Base-by-base conservation (phyloP, 2,113 vertebrate species). In the Sprattus sprattus region DNA sequence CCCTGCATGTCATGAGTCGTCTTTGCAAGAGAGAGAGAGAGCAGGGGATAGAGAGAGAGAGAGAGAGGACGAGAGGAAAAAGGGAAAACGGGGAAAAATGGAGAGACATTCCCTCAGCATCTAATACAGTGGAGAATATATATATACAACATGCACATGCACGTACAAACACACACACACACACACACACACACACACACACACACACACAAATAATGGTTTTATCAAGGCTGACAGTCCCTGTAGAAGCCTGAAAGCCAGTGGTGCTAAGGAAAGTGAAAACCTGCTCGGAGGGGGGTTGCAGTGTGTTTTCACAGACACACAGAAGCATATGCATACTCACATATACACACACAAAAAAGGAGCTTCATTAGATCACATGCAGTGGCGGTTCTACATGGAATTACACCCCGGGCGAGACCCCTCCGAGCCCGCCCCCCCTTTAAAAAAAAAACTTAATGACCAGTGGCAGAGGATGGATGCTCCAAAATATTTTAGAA, bases 201-300 rank as follows among this genome's bases (percentile, higher is more conserved):
- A 39, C 71, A 39, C 28, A 39, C 71, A 39, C 28, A 15, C 71
- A 39, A 39, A 39, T 39, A 39, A 39, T 39, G 54, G 54, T 60
- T 92, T 92, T 88, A 93, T 91, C 83, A 89, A 89, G 80, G n/a
- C 88, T 93, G 92, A 91, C 89, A 91, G 89, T 90, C 45, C 82
- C 16, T 45, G 20, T 28, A 67, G 78, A 85, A 80, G 83, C 80
- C 82, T 86, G 78, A 82, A 85, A 52, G 88, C 82, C 60, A 47
- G 83, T 88, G 89, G 89, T 16, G 45, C 52, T 87, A 85, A 85
- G 50, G 81, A 86, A 89, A 92, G 50, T 89, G 54, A 88, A 91
- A 91, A 90, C 50, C 87, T 45, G 82, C 82, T 78, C 71, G 6
- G 32, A 78, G 71, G 71, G 71, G 71, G 71, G 71, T 78, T 78